Percentiles rank a stretch among this genome's conserved stretches.
Conservation (phyloP, 1,140 invertebrate genomes). For the Nylanderia fulva region DNA sequence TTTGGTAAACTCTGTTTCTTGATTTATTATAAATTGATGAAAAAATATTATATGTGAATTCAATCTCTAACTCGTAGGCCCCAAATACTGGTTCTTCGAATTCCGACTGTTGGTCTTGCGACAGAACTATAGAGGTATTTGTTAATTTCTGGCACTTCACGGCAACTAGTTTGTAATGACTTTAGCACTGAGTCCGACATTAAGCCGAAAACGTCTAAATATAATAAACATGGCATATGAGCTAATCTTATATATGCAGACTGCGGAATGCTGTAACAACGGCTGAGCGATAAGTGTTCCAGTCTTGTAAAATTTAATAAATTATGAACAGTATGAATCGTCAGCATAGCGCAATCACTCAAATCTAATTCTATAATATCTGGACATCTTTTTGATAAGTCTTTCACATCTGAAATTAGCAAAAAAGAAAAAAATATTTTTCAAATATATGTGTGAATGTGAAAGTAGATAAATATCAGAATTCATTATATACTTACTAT, state of each 20-base stretch:
- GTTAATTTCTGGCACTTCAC: slow-evolving; percentile 87
- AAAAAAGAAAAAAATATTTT: slow-evolving; percentile 45
- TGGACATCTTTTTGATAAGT: slow-evolving; percentile 89
- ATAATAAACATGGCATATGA: slow-evolving; percentile 88
- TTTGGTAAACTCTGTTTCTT: slow-evolving; percentile 53
- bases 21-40: background rate
- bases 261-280: slow-evolving; percentile 93
- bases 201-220: slow-evolving; percentile 92
- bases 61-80: slow-evolving; percentile 93
- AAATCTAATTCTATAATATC: slow-evolving; percentile 93
- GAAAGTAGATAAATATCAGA: slow-evolving; percentile 18
- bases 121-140: slow-evolving; percentile 92
- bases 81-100: slow-evolving; percentile 95
- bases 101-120: slow-evolving; percentile 94
- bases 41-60: slow-evolving; percentile 61
- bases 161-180: slow-evolving; percentile 86
- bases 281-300: slow-evolving; percentile 93
- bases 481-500: slow-evolving; percentile 87
- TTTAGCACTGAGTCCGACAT: slow-evolving; percentile 87
- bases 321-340: slow-evolving; percentile 86
- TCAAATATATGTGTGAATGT: background rate
- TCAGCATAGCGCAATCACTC: slow-evolving; percentile 93
- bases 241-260: slow-evolving; percentile 85
- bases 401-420: slow-evolving; percentile 88
- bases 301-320: slow-evolving; percentile 90